phyloP scores from a whole-genome alignment of 2,888 invertebrate genomes.

The Xestia sexstrigata region DNA sequence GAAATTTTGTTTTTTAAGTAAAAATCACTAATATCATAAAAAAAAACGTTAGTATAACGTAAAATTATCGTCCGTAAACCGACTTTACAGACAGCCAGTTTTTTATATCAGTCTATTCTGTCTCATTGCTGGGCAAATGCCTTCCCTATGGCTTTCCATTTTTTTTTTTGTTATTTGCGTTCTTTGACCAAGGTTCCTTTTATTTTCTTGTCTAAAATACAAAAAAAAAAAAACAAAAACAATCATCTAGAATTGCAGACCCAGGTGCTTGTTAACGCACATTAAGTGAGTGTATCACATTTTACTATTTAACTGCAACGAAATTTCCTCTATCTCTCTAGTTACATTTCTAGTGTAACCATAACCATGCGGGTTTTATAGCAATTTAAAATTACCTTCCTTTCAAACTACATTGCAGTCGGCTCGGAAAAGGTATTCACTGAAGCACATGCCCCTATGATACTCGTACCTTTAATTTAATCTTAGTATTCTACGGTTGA shows the following conservation, averaged over 20 bases:
- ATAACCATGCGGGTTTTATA: neutral
- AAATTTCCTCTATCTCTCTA: neutral
- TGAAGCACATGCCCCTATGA: neutral
- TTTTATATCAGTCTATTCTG: too few species aligned
- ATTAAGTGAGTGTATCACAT: neutral
- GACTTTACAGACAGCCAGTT: too few species aligned
- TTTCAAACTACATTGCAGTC: too few species aligned
- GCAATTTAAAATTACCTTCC: neutral
- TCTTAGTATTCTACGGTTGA: neutral
- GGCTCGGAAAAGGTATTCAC: neutral
- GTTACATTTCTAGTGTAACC: neutral
- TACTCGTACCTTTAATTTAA: neutral
- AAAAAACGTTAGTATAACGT: too few species aligned
- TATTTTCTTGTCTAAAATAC: fast-evolving
- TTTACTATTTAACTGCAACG: too few species aligned
- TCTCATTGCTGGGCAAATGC: too few species aligned
- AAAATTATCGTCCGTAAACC: too few species aligned
- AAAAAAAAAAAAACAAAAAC: neutral
- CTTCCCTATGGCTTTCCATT: too few species aligned
- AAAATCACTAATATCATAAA: too few species aligned
- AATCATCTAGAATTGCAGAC: neutral
- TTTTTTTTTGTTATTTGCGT: too few species aligned
- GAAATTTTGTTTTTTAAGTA: too few species aligned
- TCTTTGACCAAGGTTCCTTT: too few species aligned
- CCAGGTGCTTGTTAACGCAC: neutral